Evolutionary conservation across 2,888 invertebrate genomes (phyloP).

Genomic region (Drosophila sordidapex): DNA sequence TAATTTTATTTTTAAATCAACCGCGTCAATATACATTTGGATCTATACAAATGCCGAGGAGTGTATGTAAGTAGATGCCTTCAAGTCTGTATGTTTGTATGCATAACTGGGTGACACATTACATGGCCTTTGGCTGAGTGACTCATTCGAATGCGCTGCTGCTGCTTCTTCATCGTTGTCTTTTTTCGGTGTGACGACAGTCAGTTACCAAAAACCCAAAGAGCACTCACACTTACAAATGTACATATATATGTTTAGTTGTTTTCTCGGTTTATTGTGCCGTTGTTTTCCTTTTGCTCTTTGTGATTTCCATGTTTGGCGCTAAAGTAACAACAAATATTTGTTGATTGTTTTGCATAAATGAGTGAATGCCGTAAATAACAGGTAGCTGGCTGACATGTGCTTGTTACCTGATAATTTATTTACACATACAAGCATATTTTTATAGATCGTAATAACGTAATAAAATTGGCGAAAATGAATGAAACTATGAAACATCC

Average conservation of each 20-base stretch:
- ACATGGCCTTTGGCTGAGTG: conserved; percentile 51
- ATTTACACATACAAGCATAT: conserved; percentile 15
- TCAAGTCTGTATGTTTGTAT: conserved; percentile 23
- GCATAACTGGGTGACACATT: conserved; percentile 53
- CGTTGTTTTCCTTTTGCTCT: conserved; percentile 2
- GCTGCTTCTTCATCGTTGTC: not conserved
- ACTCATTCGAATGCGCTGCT: conserved; percentile 15
- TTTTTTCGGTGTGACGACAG: conserved; percentile 29
- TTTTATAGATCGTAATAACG: conserved; percentile 4
- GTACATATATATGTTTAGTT: not conserved
- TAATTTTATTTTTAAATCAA: not conserved
- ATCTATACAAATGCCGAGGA: not conserved
- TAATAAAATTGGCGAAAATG: not conserved
- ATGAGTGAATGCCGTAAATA: conserved; percentile 6
- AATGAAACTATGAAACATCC: not conserved
- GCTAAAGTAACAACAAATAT: conserved; percentile 49
- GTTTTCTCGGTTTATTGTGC: not conserved
- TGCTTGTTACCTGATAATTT: conserved; percentile 41
- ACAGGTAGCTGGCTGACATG: conserved; percentile 45
- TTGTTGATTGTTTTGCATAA: conserved; percentile 39
- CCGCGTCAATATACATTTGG: not conserved
- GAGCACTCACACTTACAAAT: not conserved
- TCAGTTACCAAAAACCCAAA: conserved; percentile 24
- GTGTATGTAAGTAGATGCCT: conserved; percentile 30
- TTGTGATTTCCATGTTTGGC: conserved; percentile 24